Evolutionary conservation across 1,140 invertebrate genomes (phyloP).

Genomic region (Drosophila mayri): DNA sequence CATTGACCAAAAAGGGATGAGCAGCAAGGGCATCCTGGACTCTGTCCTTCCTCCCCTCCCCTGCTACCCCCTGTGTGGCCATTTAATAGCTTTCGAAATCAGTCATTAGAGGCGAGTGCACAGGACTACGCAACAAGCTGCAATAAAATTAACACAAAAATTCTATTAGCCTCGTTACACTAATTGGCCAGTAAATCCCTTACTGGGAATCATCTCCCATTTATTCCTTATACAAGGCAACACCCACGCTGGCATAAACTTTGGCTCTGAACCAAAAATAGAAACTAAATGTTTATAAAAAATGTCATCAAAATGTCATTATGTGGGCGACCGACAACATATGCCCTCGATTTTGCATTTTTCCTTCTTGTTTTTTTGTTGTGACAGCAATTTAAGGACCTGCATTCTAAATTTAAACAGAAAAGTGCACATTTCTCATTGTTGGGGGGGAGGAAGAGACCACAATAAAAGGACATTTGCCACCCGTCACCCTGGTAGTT

Average conservation of each 20-base stretch:
- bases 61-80: not conserved
- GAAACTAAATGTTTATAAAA: constrained; percentile 44
- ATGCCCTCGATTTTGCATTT: constrained; percentile 27
- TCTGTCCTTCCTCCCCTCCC: not conserved
- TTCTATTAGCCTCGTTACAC: constrained; percentile 63
- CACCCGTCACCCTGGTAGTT: constrained; percentile 16
- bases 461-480: constrained; percentile 31
- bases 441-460: constrained; percentile 12
- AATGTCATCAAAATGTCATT: constrained; percentile 79
- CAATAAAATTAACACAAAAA: constrained; percentile 64
- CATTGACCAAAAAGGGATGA: constrained; percentile 17
- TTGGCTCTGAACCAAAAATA: constrained; percentile 22
- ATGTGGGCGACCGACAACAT: constrained; percentile 41
- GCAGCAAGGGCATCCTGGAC: not conserved
- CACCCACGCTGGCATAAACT: constrained; percentile 9
- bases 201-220: not conserved
- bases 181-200: constrained; percentile 52
- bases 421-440: constrained; percentile 45
- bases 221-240: not conserved
- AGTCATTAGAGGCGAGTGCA: constrained; percentile 54
- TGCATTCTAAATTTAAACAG: constrained; percentile 37
- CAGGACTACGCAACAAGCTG: constrained; percentile 11
- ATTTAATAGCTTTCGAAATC: constrained; percentile 67
- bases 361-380: not conserved
- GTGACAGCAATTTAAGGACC: constrained; percentile 14